These are phyloP conservation scores for Habrosyne pyritoides DNA, from an alignment of 2,888 invertebrate species.

Conservation along the genomic window DNA sequence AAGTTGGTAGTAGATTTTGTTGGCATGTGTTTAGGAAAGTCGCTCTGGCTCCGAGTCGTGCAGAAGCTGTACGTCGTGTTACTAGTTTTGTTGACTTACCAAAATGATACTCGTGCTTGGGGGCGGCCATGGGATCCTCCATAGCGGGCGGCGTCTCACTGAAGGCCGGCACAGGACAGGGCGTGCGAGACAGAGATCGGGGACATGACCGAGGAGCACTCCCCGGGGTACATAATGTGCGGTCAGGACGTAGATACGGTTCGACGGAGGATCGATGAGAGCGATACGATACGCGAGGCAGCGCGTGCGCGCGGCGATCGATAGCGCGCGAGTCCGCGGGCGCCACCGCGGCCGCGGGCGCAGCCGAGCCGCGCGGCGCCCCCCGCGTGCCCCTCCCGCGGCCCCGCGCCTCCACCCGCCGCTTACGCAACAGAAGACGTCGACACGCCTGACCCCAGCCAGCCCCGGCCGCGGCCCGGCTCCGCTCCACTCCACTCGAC, in stretches of 20 bases:
- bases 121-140: conserved; percentile 49
- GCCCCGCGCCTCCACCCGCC: conserved; percentile 18
- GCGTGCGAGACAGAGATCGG: conserved; percentile 20
- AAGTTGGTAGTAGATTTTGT: too few species aligned
- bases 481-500: background rate
- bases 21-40: too few species aligned
- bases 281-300: conserved; percentile 19
- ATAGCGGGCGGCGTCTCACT: conserved; percentile 23
- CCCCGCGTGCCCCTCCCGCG: conserved; percentile 15
- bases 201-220: conserved; percentile 41
- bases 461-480: conserved; percentile 11
- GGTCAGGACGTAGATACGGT: conserved; percentile 21
- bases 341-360: conserved; percentile 16
- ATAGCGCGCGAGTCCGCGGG: conserved; percentile 50
- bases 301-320: conserved; percentile 57
- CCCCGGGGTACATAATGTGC: conserved; percentile 31
- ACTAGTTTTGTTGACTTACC: conserved; percentile 56
- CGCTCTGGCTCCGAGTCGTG: too few species aligned
- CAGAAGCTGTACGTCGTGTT: background rate
- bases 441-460: conserved; percentile 34
- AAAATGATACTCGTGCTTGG: conserved; percentile 68
- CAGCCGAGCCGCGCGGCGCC: conserved; percentile 20
- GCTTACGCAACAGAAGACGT: conserved; percentile 45
- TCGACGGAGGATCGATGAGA: conserved; percentile 23
- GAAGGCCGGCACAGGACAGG: conserved; percentile 18